These are phyloP conservation scores for Peromyscus polionotus DNA, from an alignment of 2,113 vertebrate species.

Conservation along the genomic window DNA sequence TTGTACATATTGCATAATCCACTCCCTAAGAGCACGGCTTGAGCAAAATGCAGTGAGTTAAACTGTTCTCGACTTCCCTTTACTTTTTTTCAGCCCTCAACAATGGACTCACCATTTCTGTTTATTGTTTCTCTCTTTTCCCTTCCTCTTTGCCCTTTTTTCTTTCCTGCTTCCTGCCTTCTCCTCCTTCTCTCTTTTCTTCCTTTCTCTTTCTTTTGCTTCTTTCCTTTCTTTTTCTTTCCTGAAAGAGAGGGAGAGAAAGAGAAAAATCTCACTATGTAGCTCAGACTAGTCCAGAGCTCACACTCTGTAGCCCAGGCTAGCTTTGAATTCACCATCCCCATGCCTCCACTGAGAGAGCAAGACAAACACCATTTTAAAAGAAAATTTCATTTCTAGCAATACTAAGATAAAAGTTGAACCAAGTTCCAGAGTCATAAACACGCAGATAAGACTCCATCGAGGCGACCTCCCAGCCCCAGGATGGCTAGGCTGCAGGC, in stretches of 20 bases:
- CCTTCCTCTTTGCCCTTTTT: background rate
- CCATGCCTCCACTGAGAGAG: background rate
- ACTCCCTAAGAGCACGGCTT: slow-evolving; percentile 1
- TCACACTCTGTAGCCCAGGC: background rate
- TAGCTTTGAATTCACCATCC: background rate
- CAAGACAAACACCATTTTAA: too few relatives aligned
- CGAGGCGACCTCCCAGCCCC: too few relatives aligned
- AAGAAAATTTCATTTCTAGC: too few relatives aligned
- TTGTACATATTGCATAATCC: background rate
- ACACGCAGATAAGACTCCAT: too few relatives aligned
- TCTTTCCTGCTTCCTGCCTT: background rate
- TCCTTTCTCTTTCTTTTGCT: rapidly evolving
- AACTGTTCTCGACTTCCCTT: background rate
- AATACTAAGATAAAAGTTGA: too few relatives aligned
- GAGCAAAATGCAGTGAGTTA: background rate
- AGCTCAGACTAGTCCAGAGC: background rate
- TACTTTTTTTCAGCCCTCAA: background rate
- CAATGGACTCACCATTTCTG: background rate
- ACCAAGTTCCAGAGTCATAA: too few relatives aligned
- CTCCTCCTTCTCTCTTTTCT: background rate
- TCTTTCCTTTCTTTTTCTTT: background rate
- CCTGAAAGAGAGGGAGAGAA: background rate
- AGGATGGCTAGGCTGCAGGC: too few relatives aligned
- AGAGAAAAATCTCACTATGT: background rate
- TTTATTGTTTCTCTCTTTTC: background rate